Evolutionary conservation across 1,140 invertebrate species (phyloP), one percentile per base, ranked within the genome.

Genomic region (Drosophila tristis): DNA sequence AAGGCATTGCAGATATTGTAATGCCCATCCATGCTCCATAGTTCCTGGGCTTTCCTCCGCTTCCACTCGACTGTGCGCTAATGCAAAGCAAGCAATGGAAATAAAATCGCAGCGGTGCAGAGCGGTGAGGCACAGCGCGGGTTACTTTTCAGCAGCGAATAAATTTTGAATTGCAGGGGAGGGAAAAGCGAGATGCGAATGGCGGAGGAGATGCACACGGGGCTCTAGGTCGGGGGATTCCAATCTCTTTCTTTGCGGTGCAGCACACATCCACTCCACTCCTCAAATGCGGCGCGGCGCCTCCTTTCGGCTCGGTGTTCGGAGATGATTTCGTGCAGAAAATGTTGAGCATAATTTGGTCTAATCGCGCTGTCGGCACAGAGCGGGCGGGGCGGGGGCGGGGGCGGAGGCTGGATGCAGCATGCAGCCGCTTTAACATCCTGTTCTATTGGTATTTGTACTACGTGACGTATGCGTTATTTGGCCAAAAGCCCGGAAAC

Each of bases 321-420:
- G 68, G 56, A 89, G 78, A 87, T 74, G 71, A 78, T 79, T 89
- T 89, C 84, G 84, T 89, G 84, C 80, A 73, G 72, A 79, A 87
- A 89, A 84, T 87, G 75, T 87, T 84, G 60, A 87, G 76, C 84
- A 87, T 87, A 87, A 89, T 87, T 87, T 89, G 66, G 74, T 80
- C 84, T 87, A 87, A 87, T 82, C 84, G 82, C 63, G 43, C 53
- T 56, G 72, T 59, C 77, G 16, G 60, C 65, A 55, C 47, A 45
- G 77, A 53, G 66, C 62, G 1, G 20, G 20, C 2, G 16, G 2
- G 42, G 77, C 49, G 66, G 56, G 1, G 20, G 20, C 2, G 16
- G 2, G 42, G 47, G 61, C 26, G 26, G 26, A 1, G 31, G 31
- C 31, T 4, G 31, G 4, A 35, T 35, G 31, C 35, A 13, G 35